Conservation (phyloP, 2,888 invertebrate genomes). For the Ophion slaviceki region DNA sequence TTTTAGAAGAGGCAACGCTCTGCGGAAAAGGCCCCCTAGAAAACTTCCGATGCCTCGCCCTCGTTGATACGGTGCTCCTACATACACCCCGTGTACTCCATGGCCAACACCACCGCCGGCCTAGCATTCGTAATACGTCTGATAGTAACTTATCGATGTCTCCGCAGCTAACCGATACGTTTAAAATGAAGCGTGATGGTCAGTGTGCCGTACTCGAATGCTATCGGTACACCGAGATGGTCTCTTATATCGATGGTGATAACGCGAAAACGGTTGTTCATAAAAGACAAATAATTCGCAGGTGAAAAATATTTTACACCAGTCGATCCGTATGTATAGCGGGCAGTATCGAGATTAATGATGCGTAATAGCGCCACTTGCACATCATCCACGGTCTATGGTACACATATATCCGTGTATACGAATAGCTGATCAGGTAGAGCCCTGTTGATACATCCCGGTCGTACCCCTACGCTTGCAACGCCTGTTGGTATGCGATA, state of each 20-base stretch:
- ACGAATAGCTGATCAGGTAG: no score
- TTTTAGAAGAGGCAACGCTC: no score
- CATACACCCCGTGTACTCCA: constrained; percentile 22
- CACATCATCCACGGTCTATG: no score
- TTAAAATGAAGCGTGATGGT: constrained; percentile 36
- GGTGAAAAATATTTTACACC: constrained; percentile 38
- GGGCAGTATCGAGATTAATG: constrained; percentile 18
- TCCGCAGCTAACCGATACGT: neutral
- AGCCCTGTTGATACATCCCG: no score
- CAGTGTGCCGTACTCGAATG: constrained; percentile 33
- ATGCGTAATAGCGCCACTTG: constrained; percentile 33
- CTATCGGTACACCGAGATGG: neutral
- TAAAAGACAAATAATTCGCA: constrained; percentile 46
- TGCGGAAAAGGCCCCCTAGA: no score
- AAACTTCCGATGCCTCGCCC: no score
- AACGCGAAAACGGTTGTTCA: constrained; percentile 37
- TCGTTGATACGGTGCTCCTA: neutral
- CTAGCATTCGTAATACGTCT: constrained; percentile 17
- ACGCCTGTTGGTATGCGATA: no score
- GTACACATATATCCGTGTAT: no score
- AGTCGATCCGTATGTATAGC: constrained; percentile 43
- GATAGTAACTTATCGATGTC: neutral
- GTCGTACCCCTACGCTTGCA: no score
- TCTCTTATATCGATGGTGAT: constrained; percentile 37
- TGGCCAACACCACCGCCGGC: constrained; percentile 30